Evolutionary conservation across 1,140 invertebrate genomes (phyloP), one percentile per base, ranked within the genome.

Genomic region (Mamestra configurata): DNA sequence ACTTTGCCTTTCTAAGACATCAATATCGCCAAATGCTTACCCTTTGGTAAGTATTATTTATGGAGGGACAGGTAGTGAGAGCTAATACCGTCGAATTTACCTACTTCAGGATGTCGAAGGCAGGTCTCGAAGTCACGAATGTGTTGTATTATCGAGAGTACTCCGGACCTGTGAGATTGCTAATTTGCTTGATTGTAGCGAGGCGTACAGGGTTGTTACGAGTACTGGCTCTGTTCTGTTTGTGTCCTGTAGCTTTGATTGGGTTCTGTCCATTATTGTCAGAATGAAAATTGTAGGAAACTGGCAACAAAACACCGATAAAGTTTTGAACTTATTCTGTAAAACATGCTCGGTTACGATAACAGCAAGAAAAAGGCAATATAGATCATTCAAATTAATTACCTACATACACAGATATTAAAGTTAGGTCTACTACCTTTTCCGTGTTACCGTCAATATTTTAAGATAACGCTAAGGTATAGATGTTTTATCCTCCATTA

Each of bases 401-500:
- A 70, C 31, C 31, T 20, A 49, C 24, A 35, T 31, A 31, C 27
- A 31, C 5, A 61, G 57, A 18, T 37, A 61, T 61, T 24, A 55
- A 20, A 55, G 31, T 35, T 53, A 6, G 15, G 5, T 8, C n/a
- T 24, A 49, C 68, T 53, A 51, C 43, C 43, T 46, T 27, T 27
- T 11, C 15, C 46, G 43, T 71, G 43, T 71, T 57, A 35, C 71
- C 46, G 53, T 55, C 51, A 73, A 73, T 73, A 73, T 57, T 35
- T 40, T 59, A 40, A 73, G 71, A 73, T 73, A 73, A 73, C 27
- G 51, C 18, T 35, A 73, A 31, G 13, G 71, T 73, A 55, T 73
- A 59, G 71, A 71, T 71, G 68, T 71, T 71, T 53, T 71, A 51
- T 46, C 46, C 68, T 49, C 68, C 46, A 51, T 73, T 73, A 73